These are phyloP conservation scores for Phenganax marumi DNA, from an alignment of 92 coral and sea anemone genomes.

Conservation along the genomic window DNA sequence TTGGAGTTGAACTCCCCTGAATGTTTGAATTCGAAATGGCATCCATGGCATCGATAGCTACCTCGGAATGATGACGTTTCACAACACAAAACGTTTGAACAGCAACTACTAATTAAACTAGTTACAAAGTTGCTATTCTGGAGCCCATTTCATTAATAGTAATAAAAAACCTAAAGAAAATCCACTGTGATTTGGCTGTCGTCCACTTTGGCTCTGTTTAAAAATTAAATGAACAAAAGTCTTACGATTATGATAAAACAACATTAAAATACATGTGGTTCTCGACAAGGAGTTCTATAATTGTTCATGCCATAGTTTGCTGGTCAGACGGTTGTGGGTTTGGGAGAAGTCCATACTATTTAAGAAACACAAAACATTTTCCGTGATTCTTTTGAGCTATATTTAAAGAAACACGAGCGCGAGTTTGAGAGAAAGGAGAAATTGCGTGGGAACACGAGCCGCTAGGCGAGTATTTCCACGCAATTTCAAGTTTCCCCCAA, in stretches of 20 bases:
- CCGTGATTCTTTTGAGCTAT: too few relatives aligned
- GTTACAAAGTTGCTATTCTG: slow-evolving; percentile 4
- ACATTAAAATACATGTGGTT: neutral
- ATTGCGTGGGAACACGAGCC: too few relatives aligned
- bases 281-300: too few relatives aligned
- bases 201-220: slow-evolving; percentile 89
- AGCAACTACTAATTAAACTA: slow-evolving; percentile 15
- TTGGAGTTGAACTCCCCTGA: neutral
- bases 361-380: too few relatives aligned
- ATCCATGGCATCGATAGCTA: neutral
- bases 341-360: too few relatives aligned
- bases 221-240: slow-evolving; percentile 36
- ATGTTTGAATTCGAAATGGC: neutral
- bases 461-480: too few relatives aligned
- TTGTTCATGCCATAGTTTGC: too few relatives aligned
- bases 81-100: neutral
- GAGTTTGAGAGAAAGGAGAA: too few relatives aligned
- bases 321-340: too few relatives aligned
- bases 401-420: too few relatives aligned
- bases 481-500: too few relatives aligned
- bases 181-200: slow-evolving; percentile 98
- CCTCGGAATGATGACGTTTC: neutral
- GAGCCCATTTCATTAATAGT: neutral
- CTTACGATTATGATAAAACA: neutral
- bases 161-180: slow-evolving; percentile 61